Evolutionary conservation across 2,888 invertebrate species (phyloP).

Genomic region (Drosophila lutescens): DNA sequence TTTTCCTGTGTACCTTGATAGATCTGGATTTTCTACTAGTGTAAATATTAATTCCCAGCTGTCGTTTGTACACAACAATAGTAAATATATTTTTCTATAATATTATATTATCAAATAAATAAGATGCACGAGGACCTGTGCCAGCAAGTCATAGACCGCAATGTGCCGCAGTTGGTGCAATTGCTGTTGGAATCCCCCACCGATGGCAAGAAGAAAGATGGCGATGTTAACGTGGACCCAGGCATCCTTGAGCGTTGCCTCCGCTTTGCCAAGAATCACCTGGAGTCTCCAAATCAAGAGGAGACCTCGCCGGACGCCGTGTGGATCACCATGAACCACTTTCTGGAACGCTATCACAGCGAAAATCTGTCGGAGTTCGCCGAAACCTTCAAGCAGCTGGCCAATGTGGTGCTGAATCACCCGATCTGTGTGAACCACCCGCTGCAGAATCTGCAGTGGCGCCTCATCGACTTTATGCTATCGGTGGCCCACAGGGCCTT

Average conservation of each 20-base stretch:
- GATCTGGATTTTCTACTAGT: neutral
- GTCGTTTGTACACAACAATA: slow-evolving; percentile 8
- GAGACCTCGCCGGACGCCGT: neutral
- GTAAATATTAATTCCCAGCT: slow-evolving; percentile 2
- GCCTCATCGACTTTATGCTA: slow-evolving; percentile 49
- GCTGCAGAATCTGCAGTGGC: slow-evolving; percentile 19
- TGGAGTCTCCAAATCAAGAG: neutral
- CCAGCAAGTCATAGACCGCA: slow-evolving; percentile 11
- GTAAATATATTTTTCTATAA: slow-evolving; percentile 15
- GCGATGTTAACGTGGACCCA: neutral
- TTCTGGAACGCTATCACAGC: slow-evolving; percentile 36
- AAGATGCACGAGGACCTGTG: neutral
- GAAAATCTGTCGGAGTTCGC: slow-evolving; percentile 31
- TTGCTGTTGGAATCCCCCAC: slow-evolving; percentile 4
- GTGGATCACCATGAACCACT: slow-evolving; percentile 15
- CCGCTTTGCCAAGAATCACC: neutral
- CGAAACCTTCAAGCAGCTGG: slow-evolving; percentile 24
- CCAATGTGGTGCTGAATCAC: slow-evolving; percentile 38
- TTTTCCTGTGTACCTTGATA: neutral
- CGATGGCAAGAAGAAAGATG: neutral
- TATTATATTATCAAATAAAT: neutral
- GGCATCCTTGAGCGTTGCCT: slow-evolving; percentile 16
- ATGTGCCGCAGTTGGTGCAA: slow-evolving; percentile 35
- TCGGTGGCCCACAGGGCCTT: slow-evolving; percentile 47
- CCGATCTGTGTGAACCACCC: neutral